phyloP scores from a whole-genome alignment of 1,140 invertebrate genomes.

The Polypedilum pembai region DNA sequence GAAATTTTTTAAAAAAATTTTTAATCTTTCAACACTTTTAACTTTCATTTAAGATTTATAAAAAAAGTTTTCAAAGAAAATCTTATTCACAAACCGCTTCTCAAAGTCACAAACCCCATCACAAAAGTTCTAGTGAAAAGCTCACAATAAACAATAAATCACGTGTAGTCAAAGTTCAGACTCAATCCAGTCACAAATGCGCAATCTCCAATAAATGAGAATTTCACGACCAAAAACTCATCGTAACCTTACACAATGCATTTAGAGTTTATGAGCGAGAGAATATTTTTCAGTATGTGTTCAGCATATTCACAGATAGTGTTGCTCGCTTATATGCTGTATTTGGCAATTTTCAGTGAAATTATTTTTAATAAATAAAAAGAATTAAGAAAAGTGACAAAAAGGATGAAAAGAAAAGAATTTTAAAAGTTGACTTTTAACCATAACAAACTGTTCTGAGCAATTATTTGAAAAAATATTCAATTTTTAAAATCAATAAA shows the following conservation, averaged over 20 bases:
- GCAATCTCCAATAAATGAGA: not conserved
- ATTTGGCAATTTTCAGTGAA: not conserved
- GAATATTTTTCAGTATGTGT: constrained; percentile 20
- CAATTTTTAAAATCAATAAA: not conserved
- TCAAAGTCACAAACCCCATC: no score
- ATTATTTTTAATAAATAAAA: not conserved
- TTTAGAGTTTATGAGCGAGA: not conserved
- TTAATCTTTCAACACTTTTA: no score
- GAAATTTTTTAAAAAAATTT: no score
- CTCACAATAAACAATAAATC: not conserved
- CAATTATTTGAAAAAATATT: not conserved
- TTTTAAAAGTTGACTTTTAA: not conserved
- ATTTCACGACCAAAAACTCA: not conserved
- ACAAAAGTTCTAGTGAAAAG: no score
- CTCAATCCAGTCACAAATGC: not conserved
- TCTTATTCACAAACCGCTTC: no score
- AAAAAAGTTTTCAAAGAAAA: no score
- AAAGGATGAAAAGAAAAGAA: not conserved
- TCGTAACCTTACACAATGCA: constrained; percentile 23
- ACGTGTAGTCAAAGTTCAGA: not conserved
- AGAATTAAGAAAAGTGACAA: not conserved
- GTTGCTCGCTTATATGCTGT: not conserved
- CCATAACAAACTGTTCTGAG: not conserved
- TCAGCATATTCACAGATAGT: constrained; percentile 22
- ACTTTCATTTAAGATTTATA: no score